Conservation (phyloP, 2,888 invertebrate genomes). For the Nomada lathburiana region DNA sequence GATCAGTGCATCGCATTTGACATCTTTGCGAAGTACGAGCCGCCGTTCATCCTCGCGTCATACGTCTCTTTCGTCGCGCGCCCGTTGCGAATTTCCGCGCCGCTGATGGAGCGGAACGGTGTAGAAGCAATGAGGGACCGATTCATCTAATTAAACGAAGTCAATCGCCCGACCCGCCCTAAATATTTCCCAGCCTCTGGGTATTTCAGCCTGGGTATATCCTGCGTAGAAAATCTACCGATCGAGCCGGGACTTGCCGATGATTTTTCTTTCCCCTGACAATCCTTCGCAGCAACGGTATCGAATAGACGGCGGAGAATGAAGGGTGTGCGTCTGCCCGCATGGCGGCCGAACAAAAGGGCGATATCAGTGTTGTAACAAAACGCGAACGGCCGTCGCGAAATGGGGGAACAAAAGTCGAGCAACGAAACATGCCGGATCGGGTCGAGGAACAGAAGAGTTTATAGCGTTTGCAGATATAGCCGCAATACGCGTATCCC, state of each 20-base stretch:
- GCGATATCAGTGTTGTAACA: slow-evolving; percentile 8
- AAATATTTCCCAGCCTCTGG: not conserved
- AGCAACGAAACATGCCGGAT: not conserved
- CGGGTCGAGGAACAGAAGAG: slow-evolving; percentile 13
- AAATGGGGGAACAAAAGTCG: not conserved
- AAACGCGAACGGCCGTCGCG: slow-evolving; percentile 10
- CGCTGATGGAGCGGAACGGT: slow-evolving; percentile 18
- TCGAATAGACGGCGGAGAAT: slow-evolving; percentile 6
- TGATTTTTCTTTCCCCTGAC: not conserved
- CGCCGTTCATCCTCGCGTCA: slow-evolving; percentile 75
- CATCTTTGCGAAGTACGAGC: slow-evolving; percentile 69
- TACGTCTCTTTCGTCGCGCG: slow-evolving; percentile 71
- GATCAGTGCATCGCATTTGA: slow-evolving; percentile 78
- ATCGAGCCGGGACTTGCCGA: no score
- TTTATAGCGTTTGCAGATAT: slow-evolving; percentile 47
- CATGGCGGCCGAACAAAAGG: slow-evolving; percentile 7
- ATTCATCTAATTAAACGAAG: slow-evolving; percentile 13
- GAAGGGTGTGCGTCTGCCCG: not conserved
- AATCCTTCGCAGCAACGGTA: not conserved
- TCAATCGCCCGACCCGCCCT: not conserved
- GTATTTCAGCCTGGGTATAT: no score
- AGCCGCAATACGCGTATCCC: slow-evolving; percentile 23
- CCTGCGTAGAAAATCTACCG: no score
- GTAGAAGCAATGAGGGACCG: slow-evolving; percentile 28
- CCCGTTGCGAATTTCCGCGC: slow-evolving; percentile 2